phyloP scores from a whole-genome alignment of 2,113 vertebrate genomes.

The Myiozetetes cayanensis region DNA sequence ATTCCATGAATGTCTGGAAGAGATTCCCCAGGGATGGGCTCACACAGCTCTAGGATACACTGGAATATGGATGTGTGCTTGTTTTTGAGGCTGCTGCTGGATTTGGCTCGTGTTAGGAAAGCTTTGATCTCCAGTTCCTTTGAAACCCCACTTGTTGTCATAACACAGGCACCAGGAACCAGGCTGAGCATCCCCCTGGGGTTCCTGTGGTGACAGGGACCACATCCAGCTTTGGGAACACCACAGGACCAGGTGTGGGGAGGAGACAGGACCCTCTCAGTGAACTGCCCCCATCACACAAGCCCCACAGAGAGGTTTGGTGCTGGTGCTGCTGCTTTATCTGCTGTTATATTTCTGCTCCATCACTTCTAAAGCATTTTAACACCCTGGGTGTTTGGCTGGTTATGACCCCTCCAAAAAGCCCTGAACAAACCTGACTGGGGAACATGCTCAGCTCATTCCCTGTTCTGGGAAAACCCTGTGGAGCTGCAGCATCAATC shows the following conservation, averaged over 20 bases:
- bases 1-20: neutral
- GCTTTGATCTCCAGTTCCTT: neutral
- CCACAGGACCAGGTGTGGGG: neutral
- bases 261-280: neutral
- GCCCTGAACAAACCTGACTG: neutral
- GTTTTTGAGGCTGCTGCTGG: neutral
- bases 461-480: neutral
- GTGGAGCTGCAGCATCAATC: neutral
- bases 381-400: neutral
- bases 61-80: neutral
- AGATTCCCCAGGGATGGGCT: fast-evolving
- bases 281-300: neutral
- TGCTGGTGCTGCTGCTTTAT: neutral
- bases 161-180: neutral
- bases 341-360: neutral
- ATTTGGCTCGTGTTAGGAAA: neutral
- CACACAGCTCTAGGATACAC: fast-evolving
- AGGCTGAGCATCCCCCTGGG: constrained; percentile 33
- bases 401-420: neutral
- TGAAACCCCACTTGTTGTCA: neutral
- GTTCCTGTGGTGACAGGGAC: constrained; percentile 71
- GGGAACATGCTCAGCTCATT: neutral
- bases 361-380: neutral
- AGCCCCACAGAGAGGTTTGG: neutral
- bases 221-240: neutral